Evolutionary conservation across 1,140 invertebrate species (phyloP), one percentile per base, ranked within the genome.

Genomic region (Halyomorpha halys): DNA sequence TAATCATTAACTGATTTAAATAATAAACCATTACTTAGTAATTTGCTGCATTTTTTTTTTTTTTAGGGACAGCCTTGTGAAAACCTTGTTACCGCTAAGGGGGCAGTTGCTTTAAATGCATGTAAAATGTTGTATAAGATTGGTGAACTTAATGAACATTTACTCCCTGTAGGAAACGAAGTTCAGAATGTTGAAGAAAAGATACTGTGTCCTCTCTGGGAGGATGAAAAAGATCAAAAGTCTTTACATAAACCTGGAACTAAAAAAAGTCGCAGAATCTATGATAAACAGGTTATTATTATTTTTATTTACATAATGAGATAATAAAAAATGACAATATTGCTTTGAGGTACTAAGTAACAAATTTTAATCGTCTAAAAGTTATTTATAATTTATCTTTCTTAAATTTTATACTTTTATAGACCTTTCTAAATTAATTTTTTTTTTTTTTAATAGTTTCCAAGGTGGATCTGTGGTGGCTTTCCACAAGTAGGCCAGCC

Each of bases 81-180:
- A 1, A 80, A 70, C n/a, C 74, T 81, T 59, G 82, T 82, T 66
- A 67, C 76, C 13, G 92, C 94, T 0, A 93, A 94, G 76, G 80
- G 86, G 68, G 83, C 87, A 3, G 91, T 83, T 0, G 92, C 91
- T 0, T 77, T 94, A 23, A 82, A 86, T 66, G 81, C 82, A 0
- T 93, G 90, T 72, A 80, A 82, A 65, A 72, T 76, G 68, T 75
- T 97, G 68, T 84, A 94, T 71, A 34, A 81, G 59, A 68, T 76
- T 16, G 85, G 84, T 0, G 94, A 97, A 78, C 74, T 99, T 1
- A 81, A 84, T 75, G 78, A 96, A 70, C 8, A 64, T 16, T 76
- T 98, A 44, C 73, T 88, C 49, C 91, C 90, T 4, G 74, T 83
- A 82, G 72, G 85, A 15, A 49, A 19, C 5, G 44, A 49, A 18